Conservation (phyloP, 2,797 vertebrate species). For the Hylomyscus alleni region DNA sequence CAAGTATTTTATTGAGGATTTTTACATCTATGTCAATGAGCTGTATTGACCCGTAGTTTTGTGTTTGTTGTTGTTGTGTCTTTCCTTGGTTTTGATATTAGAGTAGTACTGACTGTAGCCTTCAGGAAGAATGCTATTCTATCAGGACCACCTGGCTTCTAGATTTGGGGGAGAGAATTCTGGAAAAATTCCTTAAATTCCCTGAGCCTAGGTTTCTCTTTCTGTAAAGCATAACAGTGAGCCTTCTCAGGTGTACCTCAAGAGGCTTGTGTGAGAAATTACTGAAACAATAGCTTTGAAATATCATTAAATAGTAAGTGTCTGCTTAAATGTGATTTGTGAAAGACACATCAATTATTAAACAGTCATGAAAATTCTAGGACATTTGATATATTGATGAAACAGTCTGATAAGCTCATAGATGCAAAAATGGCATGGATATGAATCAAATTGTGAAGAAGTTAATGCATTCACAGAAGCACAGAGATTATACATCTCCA, state of each 20-base stretch:
- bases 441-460: not conserved
- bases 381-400: not conserved
- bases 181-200: not conserved
- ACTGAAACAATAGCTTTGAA: not conserved
- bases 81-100: not conserved
- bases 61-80: not conserved
- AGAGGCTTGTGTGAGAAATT: constrained; percentile 14
- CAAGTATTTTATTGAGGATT: not conserved
- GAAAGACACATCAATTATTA: not conserved
- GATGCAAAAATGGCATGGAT: not conserved
- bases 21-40: not conserved
- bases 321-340: not conserved
- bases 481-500: not conserved
- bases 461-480: not conserved
- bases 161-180: not conserved
- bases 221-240: not conserved
- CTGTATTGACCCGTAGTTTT: not conserved
- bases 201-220: not conserved
- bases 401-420: not conserved
- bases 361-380: constrained; percentile 17
- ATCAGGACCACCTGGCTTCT: not conserved
- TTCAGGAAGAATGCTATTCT: not conserved
- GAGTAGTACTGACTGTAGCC: not conserved
- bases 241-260: not conserved
- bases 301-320: constrained; percentile 26